Base-by-base conservation (phyloP, 2,113 vertebrate species). In the Melospiza melodia region DNA sequence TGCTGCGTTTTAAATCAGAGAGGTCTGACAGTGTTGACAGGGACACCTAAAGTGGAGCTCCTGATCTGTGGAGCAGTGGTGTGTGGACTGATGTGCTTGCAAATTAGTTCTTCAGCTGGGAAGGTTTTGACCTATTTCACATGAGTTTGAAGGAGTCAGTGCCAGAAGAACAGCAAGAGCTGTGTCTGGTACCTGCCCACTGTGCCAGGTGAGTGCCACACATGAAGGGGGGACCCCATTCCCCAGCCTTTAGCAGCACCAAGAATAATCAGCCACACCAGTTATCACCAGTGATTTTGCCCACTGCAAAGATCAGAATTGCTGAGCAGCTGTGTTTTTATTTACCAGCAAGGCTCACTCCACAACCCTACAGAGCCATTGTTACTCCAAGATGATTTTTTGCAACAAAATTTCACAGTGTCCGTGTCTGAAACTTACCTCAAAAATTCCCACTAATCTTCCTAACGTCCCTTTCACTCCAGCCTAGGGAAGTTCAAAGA, bases 391-490 rank as follows among this genome's bases (percentile, higher is more conserved):
- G 16, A 72, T 0, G 18, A 27, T 22, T 33, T 55, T 77, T 57
- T 25, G 15, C 61, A 94, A 28, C 44, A 52, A 86, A 65, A 72
- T 69, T 74, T 90, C 49, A 91, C 49, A 89, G 62, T 6, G 1
- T 27, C 35, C 8, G 5, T 0, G 11, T 49, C 58, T 62, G 75
- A 87, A 77, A 97, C 98, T 99, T 97, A 99, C 99, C 99, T 99
- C 99, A 98, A 99, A 99, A 97, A 99, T 98, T 96, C 99, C 99
- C 88, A 99, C 98, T 97, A 99, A 97, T 98, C 99, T 98, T 97
- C 99, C 99, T 97, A 99, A 98, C 44, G 98, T 99, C 97, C 99
- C 99, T 98, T 99, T 99, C 91, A 99, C 99, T 94, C 99, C 99
- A 96, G 99, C 99, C 99, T 99, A 94, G 43, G 80, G 84, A 83